A percentile compares a stretch with the other conserved stretches of the same genome.
Conservation (phyloP, 2,888 invertebrate species). For the Cataglyphis altisquamis region DNA sequence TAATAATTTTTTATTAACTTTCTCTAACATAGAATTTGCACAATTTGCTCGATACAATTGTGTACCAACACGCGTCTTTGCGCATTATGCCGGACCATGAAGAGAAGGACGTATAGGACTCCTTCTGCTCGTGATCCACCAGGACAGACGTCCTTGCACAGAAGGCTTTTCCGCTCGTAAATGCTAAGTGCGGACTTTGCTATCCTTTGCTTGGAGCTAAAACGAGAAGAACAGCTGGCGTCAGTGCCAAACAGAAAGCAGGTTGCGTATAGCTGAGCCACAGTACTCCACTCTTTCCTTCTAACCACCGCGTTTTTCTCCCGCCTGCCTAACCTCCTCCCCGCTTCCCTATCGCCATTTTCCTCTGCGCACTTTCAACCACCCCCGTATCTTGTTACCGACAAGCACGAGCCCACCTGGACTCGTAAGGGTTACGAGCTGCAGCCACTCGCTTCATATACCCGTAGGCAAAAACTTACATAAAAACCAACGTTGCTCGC, state of each 20-base stretch:
- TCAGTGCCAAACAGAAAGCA: slow-evolving; percentile 81
- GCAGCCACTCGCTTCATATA: slow-evolving; percentile 40
- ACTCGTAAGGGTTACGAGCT: slow-evolving; percentile 75
- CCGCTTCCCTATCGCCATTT: slow-evolving; percentile 55
- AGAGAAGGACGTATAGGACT: neutral
- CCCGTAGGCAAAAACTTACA: slow-evolving; percentile 34
- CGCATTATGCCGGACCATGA: neutral
- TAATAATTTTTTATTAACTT: neutral
- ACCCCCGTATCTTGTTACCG: slow-evolving; percentile 79
- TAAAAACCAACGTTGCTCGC: slow-evolving; percentile 4
- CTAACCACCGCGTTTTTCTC: slow-evolving; percentile 58
- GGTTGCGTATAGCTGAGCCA: slow-evolving; percentile 78
- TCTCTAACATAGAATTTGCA: neutral
- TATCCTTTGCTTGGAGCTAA: slow-evolving; percentile 57
- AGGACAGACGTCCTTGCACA: slow-evolving; percentile 27
- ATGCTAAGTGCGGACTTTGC: slow-evolving; percentile 60
- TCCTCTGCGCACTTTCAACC: slow-evolving; percentile 56
- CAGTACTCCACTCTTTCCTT: slow-evolving; percentile 58
- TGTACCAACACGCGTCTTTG: neutral
- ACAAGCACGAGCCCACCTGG: slow-evolving; percentile 78
- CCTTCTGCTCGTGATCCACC: neutral
- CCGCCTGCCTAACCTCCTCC: slow-evolving; percentile 17
- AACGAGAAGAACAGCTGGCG: slow-evolving; percentile 79
- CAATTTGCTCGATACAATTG: neutral
- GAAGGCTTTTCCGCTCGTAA: slow-evolving; percentile 34